Percentiles rank a stretch among this genome's conserved stretches.
Conservation (phyloP, 2,113 vertebrate genomes). For the Ariopsis seemanni region DNA sequence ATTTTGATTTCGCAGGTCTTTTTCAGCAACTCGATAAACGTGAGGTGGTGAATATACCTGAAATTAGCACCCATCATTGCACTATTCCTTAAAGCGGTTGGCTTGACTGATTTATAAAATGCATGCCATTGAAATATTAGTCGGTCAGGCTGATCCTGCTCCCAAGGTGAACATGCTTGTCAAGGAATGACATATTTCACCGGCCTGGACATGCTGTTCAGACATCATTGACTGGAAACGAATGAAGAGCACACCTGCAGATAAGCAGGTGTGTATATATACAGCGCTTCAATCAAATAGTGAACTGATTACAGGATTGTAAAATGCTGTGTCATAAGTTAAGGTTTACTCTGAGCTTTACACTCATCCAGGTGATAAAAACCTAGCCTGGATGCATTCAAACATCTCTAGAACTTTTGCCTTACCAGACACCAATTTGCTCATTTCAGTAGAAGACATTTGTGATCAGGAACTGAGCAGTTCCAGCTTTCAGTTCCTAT, state of each 20-base stretch:
- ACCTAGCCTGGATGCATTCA: neutral
- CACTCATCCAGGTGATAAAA: slow-evolving; percentile 6
- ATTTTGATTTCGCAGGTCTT: neutral
- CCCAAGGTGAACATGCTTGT: neutral
- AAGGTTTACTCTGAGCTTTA: neutral
- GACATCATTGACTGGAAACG: slow-evolving; percentile 4
- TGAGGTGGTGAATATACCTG: neutral
- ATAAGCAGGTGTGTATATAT: neutral
- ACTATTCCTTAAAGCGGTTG: neutral
- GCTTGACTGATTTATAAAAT: neutral
- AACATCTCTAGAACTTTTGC: neutral
- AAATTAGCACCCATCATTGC: neutral
- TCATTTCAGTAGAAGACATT: neutral
- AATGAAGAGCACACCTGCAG: slow-evolving; percentile 8
- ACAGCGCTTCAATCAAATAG: neutral
- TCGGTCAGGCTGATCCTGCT: neutral
- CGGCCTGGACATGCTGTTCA: slow-evolving; percentile 7
- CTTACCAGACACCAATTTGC: neutral
- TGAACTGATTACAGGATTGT: slow-evolving; percentile 1
- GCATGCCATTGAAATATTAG: neutral
- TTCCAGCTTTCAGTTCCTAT: neutral
- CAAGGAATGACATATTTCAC: slow-evolving; percentile 15
- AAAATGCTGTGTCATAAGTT: neutral
- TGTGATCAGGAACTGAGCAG: neutral
- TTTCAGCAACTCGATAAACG: neutral